Evolutionary conservation across 2,113 vertebrate species (phyloP), one percentile per base, ranked within the genome.

Genomic region (Mesembrinibis cayennensis): DNA sequence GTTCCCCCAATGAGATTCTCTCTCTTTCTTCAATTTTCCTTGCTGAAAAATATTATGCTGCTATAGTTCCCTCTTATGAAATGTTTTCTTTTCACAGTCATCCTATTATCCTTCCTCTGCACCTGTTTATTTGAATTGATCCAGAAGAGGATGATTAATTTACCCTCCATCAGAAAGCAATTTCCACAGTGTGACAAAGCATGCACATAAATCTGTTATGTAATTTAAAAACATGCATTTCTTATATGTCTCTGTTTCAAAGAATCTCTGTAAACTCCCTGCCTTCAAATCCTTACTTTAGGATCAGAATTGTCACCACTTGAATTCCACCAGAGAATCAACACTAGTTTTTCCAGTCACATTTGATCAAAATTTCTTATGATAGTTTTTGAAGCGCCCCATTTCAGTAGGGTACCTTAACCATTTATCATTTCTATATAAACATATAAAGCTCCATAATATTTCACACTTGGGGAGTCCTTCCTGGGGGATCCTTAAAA

Each of bases 61-160:
- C 67, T 93, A 62, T 59, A 83, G 62, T 73, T 93, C 40, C 59
- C 53, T 45, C 82, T 77, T 59, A 82, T 11, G 40, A 87, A 90
- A 55, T 79, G 62, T 89, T 94, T 83, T 70, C 81, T 83, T 89
- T 66, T 90, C 59, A 73, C 42, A 90, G 49, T 83, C 67, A 95
- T 81, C 74, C 71, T 86, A 87, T 81, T 95, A 95, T 58, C 59
- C 81, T 95, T 72, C 62, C 88, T 95, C 93, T 95, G 89, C 89
- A 92, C 66, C 82, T 92, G 86, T 95, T 94, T 93, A 85, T 82
- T 72, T 85, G 45, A 90, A 83, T 38, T 88, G 61, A 96, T 90
- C 78, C 49, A 49, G 26, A 94, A 80, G 84, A 87, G 26, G 52
- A 93, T 72, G 87, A 96, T 85, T 87, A 87, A 91, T 90, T 90